phyloP scores from a whole-genome alignment of 37 sponge, comb jelly and placozoan genomes.

The Cliona cf. orientalis region DNA sequence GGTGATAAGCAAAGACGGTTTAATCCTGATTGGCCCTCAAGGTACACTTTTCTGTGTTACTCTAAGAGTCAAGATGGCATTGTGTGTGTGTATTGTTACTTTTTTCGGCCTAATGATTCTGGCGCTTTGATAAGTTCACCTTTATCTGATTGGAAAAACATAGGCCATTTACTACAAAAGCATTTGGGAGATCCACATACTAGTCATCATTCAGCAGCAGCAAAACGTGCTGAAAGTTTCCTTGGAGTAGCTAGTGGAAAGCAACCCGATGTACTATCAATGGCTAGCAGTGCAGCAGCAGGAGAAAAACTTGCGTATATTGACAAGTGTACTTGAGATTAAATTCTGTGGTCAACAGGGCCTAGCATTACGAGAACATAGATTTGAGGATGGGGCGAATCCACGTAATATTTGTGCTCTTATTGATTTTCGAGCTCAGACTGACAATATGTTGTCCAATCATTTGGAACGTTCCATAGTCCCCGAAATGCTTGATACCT shows the following conservation, averaged over 20 bases:
- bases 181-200: neutral
- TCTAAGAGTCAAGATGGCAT: neutral
- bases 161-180: neutral
- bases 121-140: neutral
- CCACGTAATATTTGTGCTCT: constrained; percentile 7
- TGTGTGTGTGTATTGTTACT: neutral
- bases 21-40: neutral
- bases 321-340: neutral
- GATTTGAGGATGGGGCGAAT: neutral
- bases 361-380: neutral
- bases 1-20: neutral
- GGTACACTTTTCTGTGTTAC: neutral
- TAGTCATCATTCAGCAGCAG: neutral
- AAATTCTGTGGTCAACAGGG: neutral
- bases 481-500: constrained; percentile 1
- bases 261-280: neutral
- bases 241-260: neutral
- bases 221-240: neutral
- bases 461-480: neutral
- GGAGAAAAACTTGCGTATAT: neutral
- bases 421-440: constrained; percentile 1
- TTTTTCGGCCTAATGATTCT: neutral
- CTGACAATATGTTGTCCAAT: neutral
- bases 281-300: neutral
- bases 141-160: neutral